Percentiles rank a stretch among this genome's conserved stretches.
Evolutionary conservation across 2,113 vertebrate genomes (phyloP).

Genomic region (Corydoras maculifer): DNA sequence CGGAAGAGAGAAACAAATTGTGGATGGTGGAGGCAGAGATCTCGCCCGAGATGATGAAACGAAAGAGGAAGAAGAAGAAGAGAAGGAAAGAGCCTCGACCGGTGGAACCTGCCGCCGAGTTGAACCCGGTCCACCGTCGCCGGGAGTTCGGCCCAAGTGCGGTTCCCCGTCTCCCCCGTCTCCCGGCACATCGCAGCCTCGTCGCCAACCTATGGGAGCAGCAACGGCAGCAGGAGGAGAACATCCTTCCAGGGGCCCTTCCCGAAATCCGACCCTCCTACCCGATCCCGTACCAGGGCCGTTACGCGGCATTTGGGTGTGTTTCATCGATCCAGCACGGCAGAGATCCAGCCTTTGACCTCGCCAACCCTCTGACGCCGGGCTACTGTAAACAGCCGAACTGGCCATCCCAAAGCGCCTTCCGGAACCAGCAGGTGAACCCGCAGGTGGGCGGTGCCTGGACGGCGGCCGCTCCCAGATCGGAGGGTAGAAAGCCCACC

Average conservation of each 20-base stretch:
- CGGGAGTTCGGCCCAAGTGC: slow-evolving; percentile 61
- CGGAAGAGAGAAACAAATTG: slow-evolving; percentile 75
- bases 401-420: not conserved
- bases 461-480: slow-evolving; percentile 50
- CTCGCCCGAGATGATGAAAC: slow-evolving; percentile 80
- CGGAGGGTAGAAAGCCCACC: slow-evolving; percentile 67
- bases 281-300: slow-evolving; percentile 46
- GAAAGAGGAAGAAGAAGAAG: slow-evolving; percentile 83
- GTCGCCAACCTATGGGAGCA: slow-evolving; percentile 60
- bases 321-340: slow-evolving; percentile 35
- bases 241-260: slow-evolving; percentile 60
- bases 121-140: slow-evolving; percentile 17
- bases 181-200: slow-evolving; percentile 77
- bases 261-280: slow-evolving; percentile 51
- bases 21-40: slow-evolving; percentile 88
- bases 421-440: slow-evolving; percentile 25
- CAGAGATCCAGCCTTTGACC: slow-evolving; percentile 50
- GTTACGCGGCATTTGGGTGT: slow-evolving; percentile 36
- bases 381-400: slow-evolving; percentile 39
- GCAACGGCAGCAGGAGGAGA: slow-evolving; percentile 56
- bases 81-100: slow-evolving; percentile 74
- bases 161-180: slow-evolving; percentile 77
- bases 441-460: slow-evolving; percentile 43
- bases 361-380: slow-evolving; percentile 63
- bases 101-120: slow-evolving; percentile 27